Conservation (phyloP, 2,888 invertebrate species). For the Abscondita cerata region DNA sequence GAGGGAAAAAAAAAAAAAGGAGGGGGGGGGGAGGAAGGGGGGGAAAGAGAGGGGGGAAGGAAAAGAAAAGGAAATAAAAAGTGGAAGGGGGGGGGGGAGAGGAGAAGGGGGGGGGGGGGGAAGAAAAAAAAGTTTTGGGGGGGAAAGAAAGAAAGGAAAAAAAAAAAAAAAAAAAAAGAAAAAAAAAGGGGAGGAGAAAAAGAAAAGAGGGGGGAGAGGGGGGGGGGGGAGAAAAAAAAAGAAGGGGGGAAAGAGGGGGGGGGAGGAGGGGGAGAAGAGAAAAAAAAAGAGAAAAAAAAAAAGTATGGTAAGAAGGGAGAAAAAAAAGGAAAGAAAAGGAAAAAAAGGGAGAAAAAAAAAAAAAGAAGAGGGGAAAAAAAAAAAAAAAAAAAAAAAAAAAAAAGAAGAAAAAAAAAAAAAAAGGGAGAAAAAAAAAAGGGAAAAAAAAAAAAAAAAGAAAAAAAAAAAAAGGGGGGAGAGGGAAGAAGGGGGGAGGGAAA, state of each 20-base stretch:
- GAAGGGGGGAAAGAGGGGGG: neutral
- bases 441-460: too few relatives aligned
- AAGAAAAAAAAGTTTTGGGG: neutral
- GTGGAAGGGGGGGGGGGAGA: neutral
- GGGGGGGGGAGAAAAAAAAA: neutral
- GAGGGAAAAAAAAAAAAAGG: neutral
- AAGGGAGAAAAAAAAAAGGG: too few relatives aligned
- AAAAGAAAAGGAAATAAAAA: neutral
- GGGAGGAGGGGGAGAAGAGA: neutral
- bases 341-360: too few relatives aligned
- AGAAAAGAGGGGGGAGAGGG: neutral
- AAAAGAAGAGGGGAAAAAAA: too few relatives aligned
- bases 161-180: neutral
- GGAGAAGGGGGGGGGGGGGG: neutral
- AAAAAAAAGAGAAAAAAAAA: neutral
- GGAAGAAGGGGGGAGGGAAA: too few relatives aligned
- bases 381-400: too few relatives aligned
- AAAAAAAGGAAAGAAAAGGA: neutral
- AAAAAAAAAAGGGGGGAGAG: too few relatives aligned
- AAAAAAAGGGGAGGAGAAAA: neutral
- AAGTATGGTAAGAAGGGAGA: neutral
- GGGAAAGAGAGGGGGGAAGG: neutral
- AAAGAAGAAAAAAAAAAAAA: too few relatives aligned
- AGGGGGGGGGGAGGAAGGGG: neutral
- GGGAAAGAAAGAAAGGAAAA: neutral